These are phyloP conservation scores for Lampris incognitus DNA, from an alignment of 2,113 vertebrate species.

Conservation along the genomic window DNA sequence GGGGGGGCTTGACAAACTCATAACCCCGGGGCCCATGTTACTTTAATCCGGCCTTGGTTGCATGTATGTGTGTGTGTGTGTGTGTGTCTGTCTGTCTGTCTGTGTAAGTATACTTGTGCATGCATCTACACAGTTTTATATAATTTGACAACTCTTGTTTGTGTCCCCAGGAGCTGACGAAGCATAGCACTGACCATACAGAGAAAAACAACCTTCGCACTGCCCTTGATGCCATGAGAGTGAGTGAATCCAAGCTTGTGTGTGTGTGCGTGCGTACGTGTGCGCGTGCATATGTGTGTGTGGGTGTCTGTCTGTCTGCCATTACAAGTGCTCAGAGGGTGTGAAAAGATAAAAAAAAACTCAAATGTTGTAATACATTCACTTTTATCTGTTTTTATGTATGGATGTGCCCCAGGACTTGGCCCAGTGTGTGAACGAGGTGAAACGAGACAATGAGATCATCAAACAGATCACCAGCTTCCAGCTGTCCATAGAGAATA, in stretches of 20 bases:
- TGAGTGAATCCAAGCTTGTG: constrained; percentile 41
- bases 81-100: not conserved
- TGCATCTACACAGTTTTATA: not conserved
- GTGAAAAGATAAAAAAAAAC: no score
- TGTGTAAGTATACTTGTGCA: not conserved
- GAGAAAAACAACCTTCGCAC: constrained; percentile 89
- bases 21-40: no score
- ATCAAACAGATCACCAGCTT: constrained; percentile 90
- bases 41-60: constrained; percentile 16
- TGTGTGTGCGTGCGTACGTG: not conserved
- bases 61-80: constrained; percentile 56
- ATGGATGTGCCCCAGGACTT: constrained; percentile 81
- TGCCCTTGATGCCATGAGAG: constrained; percentile 90
- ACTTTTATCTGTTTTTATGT: not conserved
- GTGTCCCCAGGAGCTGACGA: constrained; percentile 86
- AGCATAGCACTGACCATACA: constrained; percentile 83
- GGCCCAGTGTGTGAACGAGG: constrained; percentile 91
- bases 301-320: constrained; percentile 3
- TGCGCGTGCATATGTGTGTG: constrained; percentile 4
- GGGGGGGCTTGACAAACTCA: no score
- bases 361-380: no score
- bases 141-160: constrained; percentile 6
- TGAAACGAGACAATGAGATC: constrained; percentile 93
- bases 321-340: no score
- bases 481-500: constrained; percentile 91